Conservation (phyloP, 2,888 invertebrate species). For the Ferdinandea cuprea region DNA sequence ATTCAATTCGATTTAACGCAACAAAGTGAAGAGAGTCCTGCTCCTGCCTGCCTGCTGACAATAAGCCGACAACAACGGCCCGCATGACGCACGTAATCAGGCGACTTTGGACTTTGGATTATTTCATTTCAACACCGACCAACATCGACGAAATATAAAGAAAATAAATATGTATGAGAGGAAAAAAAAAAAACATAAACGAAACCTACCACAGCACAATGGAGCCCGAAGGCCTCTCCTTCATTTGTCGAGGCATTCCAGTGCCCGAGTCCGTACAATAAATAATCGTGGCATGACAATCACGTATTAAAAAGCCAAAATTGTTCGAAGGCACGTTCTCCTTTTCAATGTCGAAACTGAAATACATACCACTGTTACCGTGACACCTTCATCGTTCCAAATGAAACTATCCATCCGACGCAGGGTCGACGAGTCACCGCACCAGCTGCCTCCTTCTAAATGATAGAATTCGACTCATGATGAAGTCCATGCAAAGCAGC, state of each 20-base stretch:
- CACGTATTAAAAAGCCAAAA: conserved; percentile 75
- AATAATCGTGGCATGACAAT: conserved; percentile 74
- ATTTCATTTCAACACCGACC: conserved; percentile 45
- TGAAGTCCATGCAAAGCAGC: conserved; percentile 53
- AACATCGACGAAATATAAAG: neutral
- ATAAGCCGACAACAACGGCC: conserved; percentile 7
- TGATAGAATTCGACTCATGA: conserved; percentile 1
- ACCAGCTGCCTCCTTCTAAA: conserved; percentile 33
- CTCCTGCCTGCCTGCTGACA: conserved; percentile 1
- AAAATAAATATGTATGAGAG: no score
- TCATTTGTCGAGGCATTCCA: conserved; percentile 49
- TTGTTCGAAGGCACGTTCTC: conserved; percentile 65
- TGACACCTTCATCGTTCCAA: conserved; percentile 43
- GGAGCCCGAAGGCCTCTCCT: conserved; percentile 33
- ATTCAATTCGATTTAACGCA: conserved; percentile 67
- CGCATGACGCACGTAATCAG: conserved; percentile 62
- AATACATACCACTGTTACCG: conserved; percentile 46
- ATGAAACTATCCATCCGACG: conserved; percentile 56
- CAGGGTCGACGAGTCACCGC: conserved; percentile 2
- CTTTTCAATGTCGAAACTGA: conserved; percentile 66
- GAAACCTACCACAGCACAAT: conserved; percentile 48
- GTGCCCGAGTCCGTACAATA: conserved; percentile 54
- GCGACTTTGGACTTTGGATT: conserved; percentile 54
- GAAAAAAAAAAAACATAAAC: conserved; percentile 31
- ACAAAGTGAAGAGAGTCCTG: conserved; percentile 36